Conservation (phyloP, 2,113 vertebrate genomes). For the Grallaria varia region DNA sequence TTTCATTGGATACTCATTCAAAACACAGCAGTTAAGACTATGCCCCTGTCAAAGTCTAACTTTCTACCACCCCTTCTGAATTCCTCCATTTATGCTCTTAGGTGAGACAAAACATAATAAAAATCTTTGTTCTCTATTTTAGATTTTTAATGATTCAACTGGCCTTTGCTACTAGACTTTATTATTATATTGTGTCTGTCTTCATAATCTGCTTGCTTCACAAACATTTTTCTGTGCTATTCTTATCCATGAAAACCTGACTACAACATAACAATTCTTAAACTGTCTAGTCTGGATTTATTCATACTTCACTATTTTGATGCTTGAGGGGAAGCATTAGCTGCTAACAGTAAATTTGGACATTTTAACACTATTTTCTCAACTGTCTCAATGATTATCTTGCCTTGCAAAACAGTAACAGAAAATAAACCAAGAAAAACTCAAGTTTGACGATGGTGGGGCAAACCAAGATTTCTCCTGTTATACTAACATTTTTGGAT, state of each 20-base stretch:
- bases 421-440: not conserved
- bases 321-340: not conserved
- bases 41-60: not conserved
- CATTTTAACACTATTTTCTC: not conserved
- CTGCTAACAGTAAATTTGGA: not conserved
- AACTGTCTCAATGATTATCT: not conserved
- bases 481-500: not conserved
- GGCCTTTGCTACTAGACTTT: not conserved
- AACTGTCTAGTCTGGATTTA: not conserved
- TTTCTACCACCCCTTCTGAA: not conserved
- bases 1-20: not conserved
- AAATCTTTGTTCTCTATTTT: not conserved
- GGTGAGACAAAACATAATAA: not conserved
- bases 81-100: not conserved
- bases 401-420: not conserved
- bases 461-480: not conserved
- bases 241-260: not conserved
- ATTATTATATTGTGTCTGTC: not conserved
- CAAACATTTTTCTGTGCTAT: not conserved
- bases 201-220: not conserved
- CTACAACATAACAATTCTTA: not conserved
- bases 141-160: not conserved
- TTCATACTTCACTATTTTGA: not conserved
- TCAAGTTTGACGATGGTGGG: not conserved
- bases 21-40: not conserved